Evolutionary conservation across 2,113 vertebrate species (phyloP).

Genomic region (Catharus fuscescens): DNA sequence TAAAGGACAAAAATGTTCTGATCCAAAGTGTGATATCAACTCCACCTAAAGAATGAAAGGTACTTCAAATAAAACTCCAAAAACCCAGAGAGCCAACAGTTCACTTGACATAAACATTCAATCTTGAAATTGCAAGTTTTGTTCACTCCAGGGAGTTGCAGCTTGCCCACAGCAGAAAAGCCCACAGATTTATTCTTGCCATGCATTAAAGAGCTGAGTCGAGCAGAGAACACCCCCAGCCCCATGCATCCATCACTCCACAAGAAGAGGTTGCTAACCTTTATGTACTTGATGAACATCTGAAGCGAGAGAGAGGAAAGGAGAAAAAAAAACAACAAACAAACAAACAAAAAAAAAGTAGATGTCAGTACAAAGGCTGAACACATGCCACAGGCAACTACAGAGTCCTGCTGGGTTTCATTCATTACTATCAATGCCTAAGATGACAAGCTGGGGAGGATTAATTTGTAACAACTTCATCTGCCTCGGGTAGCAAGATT

Average conservation of each 20-base stretch:
- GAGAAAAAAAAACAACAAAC: slow-evolving; percentile 4
- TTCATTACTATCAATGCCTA: slow-evolving; percentile 22
- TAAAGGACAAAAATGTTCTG: slow-evolving; percentile 97
- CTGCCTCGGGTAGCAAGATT: slow-evolving; percentile 28
- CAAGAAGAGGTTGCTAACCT: slow-evolving; percentile 94
- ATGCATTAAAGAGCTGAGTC: slow-evolving; percentile 74
- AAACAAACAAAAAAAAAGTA: background rate
- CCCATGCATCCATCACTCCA: slow-evolving; percentile 72
- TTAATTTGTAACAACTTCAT: slow-evolving; percentile 60
- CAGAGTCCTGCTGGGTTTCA: slow-evolving; percentile 51
- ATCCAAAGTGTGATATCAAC: slow-evolving; percentile 95
- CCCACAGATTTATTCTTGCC: slow-evolving; percentile 58
- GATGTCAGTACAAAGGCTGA: slow-evolving; percentile 86
- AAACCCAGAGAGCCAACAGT: background rate
- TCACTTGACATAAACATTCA: background rate
- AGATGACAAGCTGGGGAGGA: slow-evolving; percentile 15
- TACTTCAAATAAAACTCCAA: slow-evolving; percentile 19
- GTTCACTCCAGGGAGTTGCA: slow-evolving; percentile 40
- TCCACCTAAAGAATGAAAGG: slow-evolving; percentile 85
- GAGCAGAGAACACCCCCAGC: slow-evolving; percentile 68
- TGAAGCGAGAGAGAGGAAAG: slow-evolving; percentile 89
- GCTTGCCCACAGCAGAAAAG: slow-evolving; percentile 27
- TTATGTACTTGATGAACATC: slow-evolving; percentile 99
- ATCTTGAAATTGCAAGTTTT: background rate
- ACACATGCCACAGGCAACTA: slow-evolving; percentile 86